A percentile compares a stretch with the other conserved stretches of the same genome.
These are phyloP conservation scores for Dicycla oo DNA, from an alignment of 2,888 invertebrate species.

Conservation along the genomic window DNA sequence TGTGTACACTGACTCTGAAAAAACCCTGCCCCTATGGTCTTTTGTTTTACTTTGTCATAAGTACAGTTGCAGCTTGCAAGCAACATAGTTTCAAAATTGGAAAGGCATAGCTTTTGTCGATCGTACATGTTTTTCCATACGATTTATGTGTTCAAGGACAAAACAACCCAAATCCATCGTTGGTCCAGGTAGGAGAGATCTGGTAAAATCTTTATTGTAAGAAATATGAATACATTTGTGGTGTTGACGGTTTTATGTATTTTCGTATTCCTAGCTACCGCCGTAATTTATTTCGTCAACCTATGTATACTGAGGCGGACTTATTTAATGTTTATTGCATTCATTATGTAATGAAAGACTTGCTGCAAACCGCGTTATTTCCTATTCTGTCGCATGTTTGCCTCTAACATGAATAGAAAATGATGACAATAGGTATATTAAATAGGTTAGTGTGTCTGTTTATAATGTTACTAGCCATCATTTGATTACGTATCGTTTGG, in stretches of 20 bases:
- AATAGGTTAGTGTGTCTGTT: slow-evolving; percentile 15
- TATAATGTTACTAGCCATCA: slow-evolving; percentile 10
- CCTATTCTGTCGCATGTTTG: not conserved
- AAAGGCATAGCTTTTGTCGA: too few relatives aligned
- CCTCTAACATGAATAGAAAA: slow-evolving; percentile 1
- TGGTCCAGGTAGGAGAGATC: slow-evolving; percentile 62
- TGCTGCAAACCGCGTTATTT: not conserved
- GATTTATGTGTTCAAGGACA: slow-evolving; percentile 18
- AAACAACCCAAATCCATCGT: slow-evolving; percentile 19
- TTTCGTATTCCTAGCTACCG: not conserved
- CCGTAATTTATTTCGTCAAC: slow-evolving; percentile 6
- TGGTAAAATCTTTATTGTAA: slow-evolving; percentile 70
- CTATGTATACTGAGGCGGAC: not conserved
- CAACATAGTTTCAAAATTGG: too few relatives aligned
- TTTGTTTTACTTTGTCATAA: too few relatives aligned
- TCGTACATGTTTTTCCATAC: not conserved
- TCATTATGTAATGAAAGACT: slow-evolving; percentile 39
- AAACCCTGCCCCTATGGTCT: too few relatives aligned
- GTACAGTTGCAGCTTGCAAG: too few relatives aligned
- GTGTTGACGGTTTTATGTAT: slow-evolving; percentile 56
- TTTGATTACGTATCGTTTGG: slow-evolving; percentile 41
- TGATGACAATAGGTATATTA: slow-evolving; percentile 3
- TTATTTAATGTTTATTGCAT: slow-evolving; percentile 1
- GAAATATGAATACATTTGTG: slow-evolving; percentile 40
- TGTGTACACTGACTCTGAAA: too few relatives aligned